Base-by-base conservation (phyloP, 2,113 vertebrate genomes). In the Trichechus manatus region DNA sequence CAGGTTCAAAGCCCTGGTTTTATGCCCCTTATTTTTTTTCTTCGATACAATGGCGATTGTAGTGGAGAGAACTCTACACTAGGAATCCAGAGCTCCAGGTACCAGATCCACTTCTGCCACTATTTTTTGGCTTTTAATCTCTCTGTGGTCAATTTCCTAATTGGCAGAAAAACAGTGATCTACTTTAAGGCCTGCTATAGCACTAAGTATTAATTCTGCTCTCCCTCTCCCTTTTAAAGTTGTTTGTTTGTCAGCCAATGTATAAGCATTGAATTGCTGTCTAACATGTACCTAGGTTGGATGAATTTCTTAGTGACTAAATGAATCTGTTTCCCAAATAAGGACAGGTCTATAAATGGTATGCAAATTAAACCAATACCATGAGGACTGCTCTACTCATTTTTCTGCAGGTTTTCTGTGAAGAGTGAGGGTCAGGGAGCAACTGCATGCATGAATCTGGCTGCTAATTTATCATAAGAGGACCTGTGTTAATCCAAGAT, bases 311-410 rank as follows among this genome's bases (percentile, higher is more conserved):
- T 84, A 72, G 74, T 91, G 63, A 92, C 94, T 91, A 95, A 96
- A 95, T 94, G 94, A 96, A 91, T 93, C 88, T 94, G 17, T 88
- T 95, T 94, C 83, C 66, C 87, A 96, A 79, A 64, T 68, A 81
- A 94, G 39, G 68, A 83, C 92, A 97, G 87, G 42, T 93, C 96
- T 98, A 96, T 95, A 97, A 97, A 97, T 61, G 84, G 89, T 19
- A 91, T 77, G 68, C 78, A 80, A 98, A 83, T 94, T 87, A 94
- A 93, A 84, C 95, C 95, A 96, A 97, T 82, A 94, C 36, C 89
- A 84, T 53, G 86, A 75, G 47, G 75, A 89, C 29, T 89, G 47
- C 50, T 97, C 88, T 96, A 85, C 95, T 97, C 92, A 81, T 33
- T 93, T 97, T 80, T 95, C 87, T 70, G 44, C 89, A 94, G 87